Base-by-base conservation (phyloP, 2,888 invertebrate genomes). In the Plusia festucae region DNA sequence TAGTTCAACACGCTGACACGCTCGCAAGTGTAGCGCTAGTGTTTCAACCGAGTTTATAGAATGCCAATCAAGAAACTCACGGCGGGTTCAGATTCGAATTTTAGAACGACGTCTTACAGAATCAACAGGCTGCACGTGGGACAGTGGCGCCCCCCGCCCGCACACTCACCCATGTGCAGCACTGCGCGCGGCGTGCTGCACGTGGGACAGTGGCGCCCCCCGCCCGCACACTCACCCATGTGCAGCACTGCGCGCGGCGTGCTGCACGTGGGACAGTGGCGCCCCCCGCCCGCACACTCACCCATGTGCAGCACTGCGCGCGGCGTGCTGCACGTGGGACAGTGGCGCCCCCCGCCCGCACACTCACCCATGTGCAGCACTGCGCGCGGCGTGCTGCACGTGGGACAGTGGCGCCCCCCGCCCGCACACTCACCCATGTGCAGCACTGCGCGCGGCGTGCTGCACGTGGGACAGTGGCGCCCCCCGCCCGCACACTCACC, bases 351-450 rank as follows among this genome's bases (percentile, higher is more conserved):
- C 4, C 24, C 24, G 24, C 34, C 2, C 34, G 7, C 27, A 30
- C 56, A 24, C 49, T 67, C 78, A 72, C 72, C 87, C 64, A 86
- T 73, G 69, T 72, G 81, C 70, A 84, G 63, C 56, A 81, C 82
- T 63, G 75, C 77, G 55, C 97, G 96, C 5, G 99, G 99, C 16
- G 24, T 24, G 24, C 99, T n/a, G n/a, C n/a, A n/a, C 98, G n/a
- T n/a, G n/a, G n/a, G n/a, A n/a, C n/a, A n/a, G n/a, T 98, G 79
- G 98, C 97, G 54, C 2, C 2, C 24, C 53, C 4, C 32, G 24
- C 24, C 8, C 32, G 5, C 27, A 30, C 56, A 24, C 49, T 67
- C 78, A 72, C 72, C 87, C 64, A 86, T 73, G 69, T 72, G 81
- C 70, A 84, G 63, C 56, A 81, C 82, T 63, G 75, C 77, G 55